phyloP scores from a whole-genome alignment of 2,888 invertebrate genomes.

The Eledone cirrhosa region DNA sequence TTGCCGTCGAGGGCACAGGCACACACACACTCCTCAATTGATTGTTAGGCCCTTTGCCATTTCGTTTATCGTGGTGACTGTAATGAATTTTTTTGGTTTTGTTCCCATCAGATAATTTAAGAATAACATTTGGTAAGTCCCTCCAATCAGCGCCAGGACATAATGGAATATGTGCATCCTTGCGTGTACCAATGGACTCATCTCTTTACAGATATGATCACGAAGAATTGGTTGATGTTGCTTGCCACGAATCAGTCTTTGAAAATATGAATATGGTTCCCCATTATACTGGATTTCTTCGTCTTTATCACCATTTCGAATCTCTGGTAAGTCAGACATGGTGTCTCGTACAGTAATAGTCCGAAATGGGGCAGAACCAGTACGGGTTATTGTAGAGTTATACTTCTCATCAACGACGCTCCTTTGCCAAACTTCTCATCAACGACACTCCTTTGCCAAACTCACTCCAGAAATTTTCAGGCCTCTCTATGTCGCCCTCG shows the following conservation, averaged over 20 bases:
- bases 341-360: constrained; percentile 84
- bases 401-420: no score
- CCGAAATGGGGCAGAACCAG: constrained; percentile 77
- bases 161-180: constrained; percentile 81
- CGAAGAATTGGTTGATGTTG: constrained; percentile 72
- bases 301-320: constrained; percentile 77
- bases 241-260: constrained; percentile 74
- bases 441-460: no score
- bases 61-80: constrained; percentile 70
- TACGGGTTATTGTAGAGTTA: constrained; percentile 70
- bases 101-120: constrained; percentile 77
- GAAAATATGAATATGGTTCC: constrained; percentile 80
- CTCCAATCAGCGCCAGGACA: constrained; percentile 85
- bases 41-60: constrained; percentile 69
- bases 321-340: constrained; percentile 82
- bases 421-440: no score
- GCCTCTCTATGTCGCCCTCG: no score
- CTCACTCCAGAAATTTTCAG: no score
- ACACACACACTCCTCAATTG: constrained; percentile 79
- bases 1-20: constrained; percentile 73
- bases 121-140: constrained; percentile 81
- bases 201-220: constrained; percentile 86
- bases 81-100: constrained; percentile 73
- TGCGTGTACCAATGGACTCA: constrained; percentile 82
- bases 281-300: constrained; percentile 78